Evolutionary conservation across 2,888 invertebrate species (phyloP), one percentile per base, ranked within the genome.

Genomic region (Eledona agricola): DNA sequence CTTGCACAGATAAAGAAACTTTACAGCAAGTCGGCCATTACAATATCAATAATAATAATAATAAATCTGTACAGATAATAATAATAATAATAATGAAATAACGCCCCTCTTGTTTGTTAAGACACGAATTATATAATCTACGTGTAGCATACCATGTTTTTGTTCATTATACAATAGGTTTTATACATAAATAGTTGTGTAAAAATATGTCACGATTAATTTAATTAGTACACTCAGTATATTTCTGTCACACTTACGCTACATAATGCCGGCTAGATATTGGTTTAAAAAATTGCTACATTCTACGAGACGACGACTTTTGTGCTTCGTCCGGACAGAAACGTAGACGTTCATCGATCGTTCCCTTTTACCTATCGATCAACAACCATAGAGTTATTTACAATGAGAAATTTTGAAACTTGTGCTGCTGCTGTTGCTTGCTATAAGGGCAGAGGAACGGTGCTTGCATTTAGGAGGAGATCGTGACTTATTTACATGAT

Each of bases 191-290:
- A 64, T 61, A 67, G 62, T 63, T 62, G 67, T 67, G 67, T 67
- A 67, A 67, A 67, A 67, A 67, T 67, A 67, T 67, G 65, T 64
- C 58, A 63, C 63, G 64, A 63, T 64, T 62, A 65, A 65, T 65
- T 64, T 64, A 63, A 65, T n/a, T n/a, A 63, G 12, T 62, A 65
- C 65, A 65, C 60, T 54, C 58, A 61, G 55, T 54, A 58, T 61
- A 55, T 59, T 59, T 56, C 55, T 56, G 55, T 56, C 56, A 63
- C 58, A 58, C 58, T 50, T 59, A 64, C 51, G 49, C 57, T 60
- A 63, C 19, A 46, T 50, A 40, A 50, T 51, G 45, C 51, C 12
- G 38, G 28, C 11, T 43, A 26, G 17, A 35, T 51, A 38, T 25
- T 43, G 31, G n/a, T 29, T 28, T 7, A 38, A 32, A 51, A 42